These are phyloP conservation scores for Ranitomeya imitator DNA, from an alignment of 2,113 vertebrate genomes.

Conservation along the genomic window DNA sequence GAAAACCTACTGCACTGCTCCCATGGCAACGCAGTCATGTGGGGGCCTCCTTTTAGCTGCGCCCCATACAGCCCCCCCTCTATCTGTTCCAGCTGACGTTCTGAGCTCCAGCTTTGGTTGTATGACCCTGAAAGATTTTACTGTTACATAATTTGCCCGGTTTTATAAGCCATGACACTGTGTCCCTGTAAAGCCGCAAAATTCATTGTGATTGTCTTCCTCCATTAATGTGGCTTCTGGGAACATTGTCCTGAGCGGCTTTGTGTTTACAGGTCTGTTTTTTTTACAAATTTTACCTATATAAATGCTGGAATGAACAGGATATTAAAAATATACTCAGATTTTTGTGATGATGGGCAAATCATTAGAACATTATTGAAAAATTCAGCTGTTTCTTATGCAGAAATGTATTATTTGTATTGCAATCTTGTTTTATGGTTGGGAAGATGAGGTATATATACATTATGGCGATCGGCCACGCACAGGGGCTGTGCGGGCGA, in stretches of 20 bases:
- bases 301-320: neutral
- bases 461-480: too few species aligned
- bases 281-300: neutral
- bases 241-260: neutral
- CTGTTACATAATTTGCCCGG: neutral
- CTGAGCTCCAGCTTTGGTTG: neutral
- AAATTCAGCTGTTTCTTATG: neutral
- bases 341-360: neutral
- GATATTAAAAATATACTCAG: neutral
- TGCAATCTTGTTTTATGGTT: too few species aligned
- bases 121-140: slow-evolving; percentile 10
- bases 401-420: too few species aligned
- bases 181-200: neutral
- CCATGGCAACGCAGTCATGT: too few species aligned
- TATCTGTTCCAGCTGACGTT: slow-evolving; percentile 21
- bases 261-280: neutral
- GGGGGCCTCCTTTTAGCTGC: too few species aligned
- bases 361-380: neutral
- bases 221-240: slow-evolving; percentile 1
- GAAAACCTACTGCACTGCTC: too few species aligned
- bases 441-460: too few species aligned
- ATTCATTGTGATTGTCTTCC: slow-evolving; percentile 17
- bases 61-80: too few species aligned
- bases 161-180: slow-evolving; percentile 20
- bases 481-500: too few species aligned